Percentiles rank a stretch among this genome's conserved stretches.
These are phyloP conservation scores for Phlogophora meticulosa DNA, from an alignment of 2,888 invertebrate species.

Conservation along the genomic window DNA sequence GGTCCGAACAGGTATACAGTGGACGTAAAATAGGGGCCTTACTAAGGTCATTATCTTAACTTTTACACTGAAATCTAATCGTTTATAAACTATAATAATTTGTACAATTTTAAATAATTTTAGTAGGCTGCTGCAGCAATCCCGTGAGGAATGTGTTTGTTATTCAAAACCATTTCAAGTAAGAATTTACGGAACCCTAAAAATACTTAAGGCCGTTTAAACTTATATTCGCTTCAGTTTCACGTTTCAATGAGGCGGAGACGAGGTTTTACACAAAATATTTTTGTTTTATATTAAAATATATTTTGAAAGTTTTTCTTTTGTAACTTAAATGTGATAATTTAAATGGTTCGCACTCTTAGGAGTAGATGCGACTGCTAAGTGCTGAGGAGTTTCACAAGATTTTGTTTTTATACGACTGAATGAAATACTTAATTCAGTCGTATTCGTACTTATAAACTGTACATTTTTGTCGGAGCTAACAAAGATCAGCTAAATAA, in stretches of 20 bases:
- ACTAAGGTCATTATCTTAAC: no score
- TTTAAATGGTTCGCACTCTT: not conserved
- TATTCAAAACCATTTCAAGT: not conserved
- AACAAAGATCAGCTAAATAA: no score
- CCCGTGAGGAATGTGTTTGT: no score
- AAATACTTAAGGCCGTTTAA: conserved; percentile 7
- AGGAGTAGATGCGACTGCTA: not conserved
- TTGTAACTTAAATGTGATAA: conserved; percentile 10
- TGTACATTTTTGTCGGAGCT: no score
- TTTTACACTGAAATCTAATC: not conserved
- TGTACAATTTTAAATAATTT: no score
- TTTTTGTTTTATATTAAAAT: conserved; percentile 29
- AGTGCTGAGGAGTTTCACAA: no score
- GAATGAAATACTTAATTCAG: no score
- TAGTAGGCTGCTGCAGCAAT: not conserved
- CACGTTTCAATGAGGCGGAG: conserved; percentile 37
- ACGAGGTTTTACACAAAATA: conserved; percentile 3
- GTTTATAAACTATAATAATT: no score
- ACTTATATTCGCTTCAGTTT: conserved; percentile 38
- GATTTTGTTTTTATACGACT: not conserved
- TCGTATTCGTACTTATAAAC: no score
- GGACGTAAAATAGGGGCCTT: not conserved
- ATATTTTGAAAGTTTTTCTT: conserved; percentile 15
- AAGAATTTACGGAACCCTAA: not conserved
- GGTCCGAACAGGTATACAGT: no score